Conservation (phyloP, 2,888 invertebrate species). For the Epistrophe eligans region DNA sequence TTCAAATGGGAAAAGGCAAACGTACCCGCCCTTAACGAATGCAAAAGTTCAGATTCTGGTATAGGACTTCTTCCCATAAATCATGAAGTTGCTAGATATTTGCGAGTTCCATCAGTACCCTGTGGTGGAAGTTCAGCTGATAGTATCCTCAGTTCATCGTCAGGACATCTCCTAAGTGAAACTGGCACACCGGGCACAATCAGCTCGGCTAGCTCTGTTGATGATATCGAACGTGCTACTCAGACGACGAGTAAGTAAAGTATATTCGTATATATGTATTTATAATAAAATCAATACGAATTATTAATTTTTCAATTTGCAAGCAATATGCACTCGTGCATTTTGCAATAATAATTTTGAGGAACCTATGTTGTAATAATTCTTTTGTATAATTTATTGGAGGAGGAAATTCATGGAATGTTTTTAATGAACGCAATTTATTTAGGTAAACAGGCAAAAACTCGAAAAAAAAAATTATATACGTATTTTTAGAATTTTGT, state of each 20-base stretch:
- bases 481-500: slow-evolving; percentile 57
- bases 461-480: slow-evolving; percentile 11
- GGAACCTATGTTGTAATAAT: slow-evolving; percentile 23
- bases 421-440: slow-evolving; percentile 46
- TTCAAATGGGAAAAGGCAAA: slow-evolving; percentile 93
- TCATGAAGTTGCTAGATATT: slow-evolving; percentile 85
- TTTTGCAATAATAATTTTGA: slow-evolving; percentile 17
- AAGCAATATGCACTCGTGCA: slow-evolving; percentile 56
- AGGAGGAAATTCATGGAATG: slow-evolving; percentile 37
- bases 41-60: slow-evolving; percentile 82
- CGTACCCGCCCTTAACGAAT: slow-evolving; percentile 82
- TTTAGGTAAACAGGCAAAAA: slow-evolving; percentile 51
- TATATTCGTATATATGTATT: neutral
- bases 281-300: slow-evolving; percentile 10
- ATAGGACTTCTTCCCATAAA: slow-evolving; percentile 84
- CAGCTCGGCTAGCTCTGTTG: slow-evolving; percentile 90
- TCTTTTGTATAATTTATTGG: slow-evolving; percentile 11
- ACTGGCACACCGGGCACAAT: slow-evolving; percentile 87
- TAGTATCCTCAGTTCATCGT: slow-evolving; percentile 84
- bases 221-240: slow-evolving; percentile 85
- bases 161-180: slow-evolving; percentile 84
- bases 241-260: slow-evolving; percentile 63
- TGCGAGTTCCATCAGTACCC: slow-evolving; percentile 84
- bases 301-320: neutral
- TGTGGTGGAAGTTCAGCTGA: slow-evolving; percentile 85